Conservation (phyloP, 2,888 invertebrate genomes). For the Tetrapedia diversipes region DNA sequence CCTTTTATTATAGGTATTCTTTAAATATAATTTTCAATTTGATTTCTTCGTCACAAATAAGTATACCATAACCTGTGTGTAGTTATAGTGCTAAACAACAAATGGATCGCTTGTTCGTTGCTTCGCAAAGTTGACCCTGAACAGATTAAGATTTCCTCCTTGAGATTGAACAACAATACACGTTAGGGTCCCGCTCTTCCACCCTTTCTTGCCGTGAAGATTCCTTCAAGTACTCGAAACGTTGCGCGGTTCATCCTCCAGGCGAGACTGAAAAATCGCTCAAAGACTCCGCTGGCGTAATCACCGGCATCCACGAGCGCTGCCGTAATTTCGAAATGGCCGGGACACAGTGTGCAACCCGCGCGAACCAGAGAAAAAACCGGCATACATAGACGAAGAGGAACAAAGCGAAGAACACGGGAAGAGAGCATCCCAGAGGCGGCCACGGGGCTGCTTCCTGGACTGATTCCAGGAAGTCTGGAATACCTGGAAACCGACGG, state of each 20-base stretch:
- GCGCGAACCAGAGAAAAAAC: constrained; percentile 12
- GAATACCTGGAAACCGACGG: constrained; percentile 56
- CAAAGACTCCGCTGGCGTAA: constrained; percentile 23
- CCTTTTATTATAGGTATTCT: too few relatives aligned
- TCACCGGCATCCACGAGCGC: constrained; percentile 40
- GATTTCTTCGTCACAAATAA: too few relatives aligned
- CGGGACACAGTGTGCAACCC: constrained; percentile 14
- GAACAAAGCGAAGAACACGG: constrained; percentile 33
- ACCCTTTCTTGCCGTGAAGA: neutral
- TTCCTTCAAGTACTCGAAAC: neutral
- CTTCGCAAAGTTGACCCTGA: too few relatives aligned
- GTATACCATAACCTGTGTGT: too few relatives aligned
- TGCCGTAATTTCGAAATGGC: constrained; percentile 55
- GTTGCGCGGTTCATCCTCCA: neutral
- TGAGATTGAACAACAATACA: too few relatives aligned
- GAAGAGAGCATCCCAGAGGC: constrained; percentile 8
- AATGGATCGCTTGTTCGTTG: too few relatives aligned
- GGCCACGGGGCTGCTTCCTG: constrained; percentile 59
- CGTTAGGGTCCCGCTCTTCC: neutral
- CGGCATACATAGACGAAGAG: neutral
- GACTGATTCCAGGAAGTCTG: constrained; percentile 44
- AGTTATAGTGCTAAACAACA: too few relatives aligned
- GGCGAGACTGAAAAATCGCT: constrained; percentile 3
- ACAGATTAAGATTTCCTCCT: too few relatives aligned
- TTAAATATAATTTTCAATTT: too few relatives aligned